These are phyloP conservation scores for Arctia plantaginis DNA, from an alignment of 2,888 invertebrate genomes.

Conservation along the genomic window DNA sequence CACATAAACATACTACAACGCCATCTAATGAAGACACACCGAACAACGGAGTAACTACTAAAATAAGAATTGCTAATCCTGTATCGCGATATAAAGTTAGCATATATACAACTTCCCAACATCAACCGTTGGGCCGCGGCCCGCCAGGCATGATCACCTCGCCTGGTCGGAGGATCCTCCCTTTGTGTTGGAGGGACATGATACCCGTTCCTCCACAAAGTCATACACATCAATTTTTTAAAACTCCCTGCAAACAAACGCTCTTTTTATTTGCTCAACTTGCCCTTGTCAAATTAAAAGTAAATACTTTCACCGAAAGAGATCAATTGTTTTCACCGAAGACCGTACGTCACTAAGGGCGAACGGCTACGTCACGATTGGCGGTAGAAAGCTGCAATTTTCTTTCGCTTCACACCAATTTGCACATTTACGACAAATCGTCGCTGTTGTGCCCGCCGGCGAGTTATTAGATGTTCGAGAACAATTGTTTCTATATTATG, in stretches of 20 bases:
- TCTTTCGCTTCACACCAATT: conserved; percentile 70
- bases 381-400: conserved; percentile 58
- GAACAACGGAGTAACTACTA: no score
- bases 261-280: conserved; percentile 6
- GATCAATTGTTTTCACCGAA: conserved; percentile 68
- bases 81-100: no score
- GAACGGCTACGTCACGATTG: conserved; percentile 45
- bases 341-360: conserved; percentile 51
- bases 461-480: conserved; percentile 20
- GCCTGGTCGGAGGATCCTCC: no score
- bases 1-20: no score
- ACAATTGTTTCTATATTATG: conserved; percentile 12
- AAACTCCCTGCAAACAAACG: neutral
- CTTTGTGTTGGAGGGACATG: no score
- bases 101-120: no score
- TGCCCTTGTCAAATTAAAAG: conserved; percentile 20
- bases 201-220: no score
- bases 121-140: no score
- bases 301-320: conserved; percentile 67
- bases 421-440: conserved; percentile 69
- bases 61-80: no score
- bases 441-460: conserved; percentile 50
- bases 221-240: conserved; percentile 5
- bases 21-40: no score
- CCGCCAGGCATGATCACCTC: no score